These are phyloP conservation scores for Sporophila hypoxantha DNA, from an alignment of 2,113 vertebrate genomes.

Conservation along the genomic window DNA sequence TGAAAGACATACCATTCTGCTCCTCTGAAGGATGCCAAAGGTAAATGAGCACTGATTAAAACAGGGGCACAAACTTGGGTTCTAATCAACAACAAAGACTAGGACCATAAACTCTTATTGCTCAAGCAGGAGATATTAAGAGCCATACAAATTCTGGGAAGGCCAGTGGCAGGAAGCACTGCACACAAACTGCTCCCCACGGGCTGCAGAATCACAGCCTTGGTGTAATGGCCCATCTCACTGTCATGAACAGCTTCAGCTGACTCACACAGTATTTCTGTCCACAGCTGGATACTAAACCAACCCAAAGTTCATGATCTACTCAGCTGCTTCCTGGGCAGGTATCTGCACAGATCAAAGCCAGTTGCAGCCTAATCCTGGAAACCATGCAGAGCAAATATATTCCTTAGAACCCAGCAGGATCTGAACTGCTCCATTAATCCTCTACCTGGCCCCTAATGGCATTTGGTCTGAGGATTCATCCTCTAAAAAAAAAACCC, in stretches of 20 bases:
- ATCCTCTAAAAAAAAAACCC: background rate
- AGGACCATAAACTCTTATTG: constrained; percentile 45
- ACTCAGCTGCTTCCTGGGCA: background rate
- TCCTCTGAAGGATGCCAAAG: constrained; percentile 76
- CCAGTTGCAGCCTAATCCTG: background rate
- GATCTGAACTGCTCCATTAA: background rate
- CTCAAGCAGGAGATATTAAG: constrained; percentile 46
- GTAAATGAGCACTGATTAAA: constrained; percentile 73
- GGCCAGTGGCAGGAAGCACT: background rate
- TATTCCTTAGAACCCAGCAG: background rate
- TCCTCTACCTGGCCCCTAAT: background rate
- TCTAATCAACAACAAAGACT: constrained; percentile 56
- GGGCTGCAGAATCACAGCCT: background rate
- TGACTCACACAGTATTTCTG: background rate
- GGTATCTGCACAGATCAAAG: background rate
- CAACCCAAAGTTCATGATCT: background rate
- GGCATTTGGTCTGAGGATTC: background rate
- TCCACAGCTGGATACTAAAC: background rate
- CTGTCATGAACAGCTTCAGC: background rate
- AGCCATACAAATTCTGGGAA: background rate
- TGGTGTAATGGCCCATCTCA: background rate
- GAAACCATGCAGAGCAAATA: background rate
- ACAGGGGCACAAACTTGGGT: constrained; percentile 60
- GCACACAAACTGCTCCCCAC: background rate
- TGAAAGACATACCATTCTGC: constrained; percentile 74